Evolutionary conservation across 1,140 invertebrate genomes (phyloP).

Genomic region (Octopus bimaculoides): DNA sequence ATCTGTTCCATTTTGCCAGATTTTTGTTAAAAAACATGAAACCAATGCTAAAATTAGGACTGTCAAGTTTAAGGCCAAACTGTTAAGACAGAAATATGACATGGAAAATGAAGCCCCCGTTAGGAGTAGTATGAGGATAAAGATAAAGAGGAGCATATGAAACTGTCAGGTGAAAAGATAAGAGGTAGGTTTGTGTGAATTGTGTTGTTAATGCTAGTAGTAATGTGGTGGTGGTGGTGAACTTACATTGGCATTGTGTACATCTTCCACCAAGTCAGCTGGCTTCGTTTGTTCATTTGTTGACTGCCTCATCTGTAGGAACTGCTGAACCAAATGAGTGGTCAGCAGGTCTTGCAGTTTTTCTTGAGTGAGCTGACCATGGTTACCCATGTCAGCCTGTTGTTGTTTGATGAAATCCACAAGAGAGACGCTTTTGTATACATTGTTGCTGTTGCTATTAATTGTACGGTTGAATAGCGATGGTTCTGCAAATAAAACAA

Average conservation of each 20-base stretch:
- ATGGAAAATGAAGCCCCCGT: background rate
- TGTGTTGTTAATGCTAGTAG: background rate
- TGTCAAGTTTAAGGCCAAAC: background rate
- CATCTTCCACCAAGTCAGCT: background rate
- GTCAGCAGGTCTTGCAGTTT: conserved; percentile 8
- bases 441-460: conserved; percentile 6
- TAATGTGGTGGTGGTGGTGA: background rate
- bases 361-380: background rate
- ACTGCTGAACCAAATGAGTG: conserved; percentile 7
- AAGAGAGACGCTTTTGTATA: background rate
- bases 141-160: background rate
- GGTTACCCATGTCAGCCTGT: conserved; percentile 1
- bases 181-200: too few relatives aligned
- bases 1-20: too few relatives aligned
- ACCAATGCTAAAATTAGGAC: too few relatives aligned
- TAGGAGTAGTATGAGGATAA: background rate
- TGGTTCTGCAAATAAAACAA: too few relatives aligned
- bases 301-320: conserved; percentile 7
- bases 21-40: too few relatives aligned
- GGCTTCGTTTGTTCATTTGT: background rate
- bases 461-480: too few relatives aligned
- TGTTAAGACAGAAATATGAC: background rate
- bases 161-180: background rate
- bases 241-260: conserved; percentile 9
- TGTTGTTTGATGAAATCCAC: conserved; percentile 2